These are phyloP conservation scores for Carassius gibelio DNA, from an alignment of 2,113 vertebrate genomes.

Conservation along the genomic window DNA sequence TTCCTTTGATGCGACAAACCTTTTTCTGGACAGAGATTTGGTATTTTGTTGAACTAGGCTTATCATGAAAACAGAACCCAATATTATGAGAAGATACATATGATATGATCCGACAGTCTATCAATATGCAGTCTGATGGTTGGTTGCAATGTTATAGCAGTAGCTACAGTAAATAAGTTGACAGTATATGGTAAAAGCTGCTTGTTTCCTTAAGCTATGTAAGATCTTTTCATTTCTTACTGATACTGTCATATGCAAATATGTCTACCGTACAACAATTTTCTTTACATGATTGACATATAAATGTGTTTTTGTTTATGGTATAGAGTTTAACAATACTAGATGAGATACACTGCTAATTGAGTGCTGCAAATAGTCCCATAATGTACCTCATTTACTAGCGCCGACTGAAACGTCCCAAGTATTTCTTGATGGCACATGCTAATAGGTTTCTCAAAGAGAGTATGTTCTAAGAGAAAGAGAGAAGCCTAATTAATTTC, in stretches of 20 bases:
- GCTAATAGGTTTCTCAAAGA: constrained; percentile 74
- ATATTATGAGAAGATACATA: not conserved
- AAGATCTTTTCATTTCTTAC: not conserved
- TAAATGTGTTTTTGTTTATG: not conserved
- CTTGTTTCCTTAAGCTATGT: not conserved
- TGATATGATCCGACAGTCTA: not conserved
- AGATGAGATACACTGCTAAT: constrained; percentile 25
- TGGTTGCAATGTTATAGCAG: not conserved
- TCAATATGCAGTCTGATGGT: not conserved
- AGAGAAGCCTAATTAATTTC: constrained; percentile 80
- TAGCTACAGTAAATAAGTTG: not conserved
- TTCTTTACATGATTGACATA: not conserved
- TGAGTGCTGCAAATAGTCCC: constrained; percentile 47
- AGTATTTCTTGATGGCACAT: constrained; percentile 75
- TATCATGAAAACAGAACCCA: constrained; percentile 49
- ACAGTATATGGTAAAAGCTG: not conserved
- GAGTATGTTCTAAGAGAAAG: constrained; percentile 70
- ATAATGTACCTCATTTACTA: constrained; percentile 55
- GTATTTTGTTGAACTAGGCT: constrained; percentile 65
- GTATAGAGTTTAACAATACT: not conserved
- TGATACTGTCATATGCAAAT: not conserved
- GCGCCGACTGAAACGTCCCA: constrained; percentile 53
- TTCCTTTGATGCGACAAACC: constrained; percentile 76
- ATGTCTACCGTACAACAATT: not conserved
- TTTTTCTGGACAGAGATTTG: constrained; percentile 71